phyloP scores from a whole-genome alignment of 1,140 invertebrate species.

The Achatina immaculata region DNA sequence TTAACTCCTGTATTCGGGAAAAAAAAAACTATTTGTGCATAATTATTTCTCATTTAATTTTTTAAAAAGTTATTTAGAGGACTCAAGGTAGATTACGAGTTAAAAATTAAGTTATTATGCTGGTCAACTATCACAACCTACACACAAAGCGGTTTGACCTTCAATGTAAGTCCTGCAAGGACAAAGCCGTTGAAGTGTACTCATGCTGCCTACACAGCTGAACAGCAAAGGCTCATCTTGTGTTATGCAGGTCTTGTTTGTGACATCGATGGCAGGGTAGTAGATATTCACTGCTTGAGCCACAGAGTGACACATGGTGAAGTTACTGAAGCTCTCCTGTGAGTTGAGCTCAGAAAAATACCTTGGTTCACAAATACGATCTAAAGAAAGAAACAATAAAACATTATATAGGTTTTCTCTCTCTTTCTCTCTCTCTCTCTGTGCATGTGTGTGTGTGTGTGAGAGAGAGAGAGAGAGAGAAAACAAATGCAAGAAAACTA shows the following conservation, averaged over 20 bases:
- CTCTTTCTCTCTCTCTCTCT: not conserved
- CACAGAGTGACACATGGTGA: slow-evolving; percentile 48
- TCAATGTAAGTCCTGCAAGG: no score
- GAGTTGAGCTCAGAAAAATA: slow-evolving; percentile 69
- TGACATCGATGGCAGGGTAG: slow-evolving; percentile 57
- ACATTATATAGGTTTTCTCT: not conserved
- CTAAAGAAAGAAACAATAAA: slow-evolving; percentile 48
- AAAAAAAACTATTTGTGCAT: no score
- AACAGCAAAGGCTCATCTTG: slow-evolving; percentile 67
- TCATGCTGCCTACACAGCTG: slow-evolving; percentile 66
- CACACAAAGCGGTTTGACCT: no score
- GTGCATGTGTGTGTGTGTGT: no score
- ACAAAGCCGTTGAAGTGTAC: slow-evolving; percentile 62
- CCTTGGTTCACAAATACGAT: slow-evolving; percentile 69
- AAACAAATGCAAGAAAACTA: no score
- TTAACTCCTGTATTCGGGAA: no score
- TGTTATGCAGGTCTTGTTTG: slow-evolving; percentile 61
- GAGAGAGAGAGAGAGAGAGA: no score
- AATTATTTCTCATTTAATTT: no score
- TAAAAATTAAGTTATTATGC: no score
- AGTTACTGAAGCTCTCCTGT: slow-evolving; percentile 44
- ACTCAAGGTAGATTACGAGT: no score
- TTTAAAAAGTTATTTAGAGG: no score
- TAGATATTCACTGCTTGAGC: slow-evolving; percentile 57
- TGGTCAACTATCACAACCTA: no score